Evolutionary conservation across 2,888 invertebrate species (phyloP), one percentile per base, ranked within the genome.

Genomic region (Drosophila fungiperda): DNA sequence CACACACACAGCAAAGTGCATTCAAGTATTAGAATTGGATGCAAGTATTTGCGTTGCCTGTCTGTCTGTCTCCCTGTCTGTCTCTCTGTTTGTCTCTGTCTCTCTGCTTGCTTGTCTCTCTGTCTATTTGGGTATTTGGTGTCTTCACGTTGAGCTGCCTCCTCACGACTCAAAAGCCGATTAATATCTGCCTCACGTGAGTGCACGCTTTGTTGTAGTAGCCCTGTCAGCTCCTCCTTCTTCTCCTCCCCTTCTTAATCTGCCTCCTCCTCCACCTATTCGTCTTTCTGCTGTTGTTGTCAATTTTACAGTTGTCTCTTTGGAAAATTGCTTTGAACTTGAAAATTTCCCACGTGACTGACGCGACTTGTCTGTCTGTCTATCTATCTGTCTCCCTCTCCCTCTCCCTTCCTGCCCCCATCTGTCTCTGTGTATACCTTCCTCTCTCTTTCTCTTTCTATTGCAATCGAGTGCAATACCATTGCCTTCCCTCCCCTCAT

Each of bases 261-360:
- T 33, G 36, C 58, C 52, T 60, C 49, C 42, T 42, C 63, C 52
- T 60, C 49, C 42, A 23, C 40, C 17, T 53, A 36, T 40, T 38
- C 20, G 12, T 40, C 20, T 45, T 57, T 23, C 45, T 59, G 42
- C 58, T 65, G 42, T 45, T 66, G 48, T 61, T 83, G 73, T 63
- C 66, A 64, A 61, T 74, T 81, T 88, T 80, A 81, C 79, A 81
- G 79, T 87, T 73, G 80, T 49, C 71, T 80, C 73, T 72, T 73
- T 81, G 83, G 79, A 90, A 87, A 87, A 87, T 86, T 78, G 89
- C 76, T 90, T 87, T 87, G 87, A 87, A 87, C 87, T 87, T 87
- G 87, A 87, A 90, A 87, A 90, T 90, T 87, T 87, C 87, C 90
- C 87, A 87, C 90, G 89, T 87, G 87, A 90, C 87, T 81, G 84